A percentile compares a stretch with the other conserved stretches of the same genome.
Conservation (phyloP, 2,113 vertebrate genomes). For the Pseudorectes ferrugineus region DNA sequence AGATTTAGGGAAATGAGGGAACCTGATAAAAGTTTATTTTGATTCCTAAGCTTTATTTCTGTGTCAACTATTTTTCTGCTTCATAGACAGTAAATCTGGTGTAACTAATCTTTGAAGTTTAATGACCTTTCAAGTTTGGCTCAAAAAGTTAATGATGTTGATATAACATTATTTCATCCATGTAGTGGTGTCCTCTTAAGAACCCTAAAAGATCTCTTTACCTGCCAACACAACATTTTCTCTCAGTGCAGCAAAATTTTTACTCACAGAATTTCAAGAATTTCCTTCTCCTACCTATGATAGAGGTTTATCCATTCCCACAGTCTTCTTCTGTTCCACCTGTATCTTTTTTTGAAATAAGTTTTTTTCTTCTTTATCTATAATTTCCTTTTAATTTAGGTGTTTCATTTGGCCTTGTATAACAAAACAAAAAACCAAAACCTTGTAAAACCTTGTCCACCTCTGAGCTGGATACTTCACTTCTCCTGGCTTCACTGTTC, state of each 20-base stretch:
- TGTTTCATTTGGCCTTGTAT: background rate
- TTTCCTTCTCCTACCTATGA: background rate
- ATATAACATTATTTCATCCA: background rate
- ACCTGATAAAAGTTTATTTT: background rate
- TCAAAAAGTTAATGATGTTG: background rate
- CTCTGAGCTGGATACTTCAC: background rate
- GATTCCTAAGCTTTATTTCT: background rate
- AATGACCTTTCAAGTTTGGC: background rate
- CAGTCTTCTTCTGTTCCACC: background rate
- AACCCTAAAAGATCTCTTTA: background rate
- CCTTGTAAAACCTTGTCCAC: background rate
- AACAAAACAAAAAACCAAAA: background rate
- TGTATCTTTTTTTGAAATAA: background rate
- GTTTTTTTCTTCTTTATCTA: background rate
- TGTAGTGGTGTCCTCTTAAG: background rate
- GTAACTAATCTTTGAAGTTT: background rate
- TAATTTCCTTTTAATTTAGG: background rate
- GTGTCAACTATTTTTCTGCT: background rate
- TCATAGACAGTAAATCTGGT: background rate
- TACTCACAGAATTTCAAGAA: background rate
- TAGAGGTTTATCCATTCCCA: background rate
- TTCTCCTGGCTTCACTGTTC: background rate
- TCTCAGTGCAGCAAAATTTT: background rate
- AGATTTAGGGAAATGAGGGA: background rate
- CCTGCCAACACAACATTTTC: background rate